Evolutionary conservation across 2,888 invertebrate species (phyloP).

Genomic region (Parelbella ahira): DNA sequence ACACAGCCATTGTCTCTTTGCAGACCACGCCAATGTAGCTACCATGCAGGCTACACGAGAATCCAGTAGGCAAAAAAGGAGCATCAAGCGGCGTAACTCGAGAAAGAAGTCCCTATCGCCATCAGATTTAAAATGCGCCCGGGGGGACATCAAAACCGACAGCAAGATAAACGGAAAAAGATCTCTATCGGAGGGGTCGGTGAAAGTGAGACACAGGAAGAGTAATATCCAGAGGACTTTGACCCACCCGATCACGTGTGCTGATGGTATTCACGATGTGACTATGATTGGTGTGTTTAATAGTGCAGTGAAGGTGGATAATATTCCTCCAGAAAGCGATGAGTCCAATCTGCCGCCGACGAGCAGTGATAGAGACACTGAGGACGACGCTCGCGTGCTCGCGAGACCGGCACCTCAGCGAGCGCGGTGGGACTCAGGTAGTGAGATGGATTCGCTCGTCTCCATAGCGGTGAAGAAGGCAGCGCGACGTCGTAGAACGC

Average conservation of each 20-base stretch:
- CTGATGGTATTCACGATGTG: conserved; percentile 59
- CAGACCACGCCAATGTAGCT: conserved; percentile 62
- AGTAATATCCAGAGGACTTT: conserved; percentile 73
- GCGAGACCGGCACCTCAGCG: conserved; percentile 50
- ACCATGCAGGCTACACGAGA: conserved; percentile 73
- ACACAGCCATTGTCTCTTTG: conserved; percentile 37
- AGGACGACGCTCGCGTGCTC: conserved; percentile 61
- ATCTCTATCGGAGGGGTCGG: conserved; percentile 70
- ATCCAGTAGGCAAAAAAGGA: conserved; percentile 67
- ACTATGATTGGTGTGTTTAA: conserved; percentile 54
- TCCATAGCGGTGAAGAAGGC: conserved; percentile 84
- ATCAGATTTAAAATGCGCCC: conserved; percentile 63
- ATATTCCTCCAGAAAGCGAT: conserved; percentile 62
- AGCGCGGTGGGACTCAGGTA: conserved; percentile 72
- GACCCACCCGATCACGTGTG: conserved; percentile 69
- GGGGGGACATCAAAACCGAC: conserved; percentile 58
- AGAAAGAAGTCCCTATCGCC: conserved; percentile 77
- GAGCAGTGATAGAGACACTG: conserved; percentile 75
- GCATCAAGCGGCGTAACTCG: conserved; percentile 71
- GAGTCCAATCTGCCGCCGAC: conserved; percentile 73
- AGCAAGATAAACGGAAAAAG: conserved; percentile 59
- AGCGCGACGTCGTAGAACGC: conserved; percentile 79
- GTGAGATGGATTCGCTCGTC: conserved; percentile 81
- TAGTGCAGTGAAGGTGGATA: conserved; percentile 52
- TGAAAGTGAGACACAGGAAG: conserved; percentile 73